A percentile compares a stretch with the other conserved stretches of the same genome.
phyloP scores from a whole-genome alignment of 1,140 invertebrate genomes.

The Drosophila malerkotliana region DNA sequence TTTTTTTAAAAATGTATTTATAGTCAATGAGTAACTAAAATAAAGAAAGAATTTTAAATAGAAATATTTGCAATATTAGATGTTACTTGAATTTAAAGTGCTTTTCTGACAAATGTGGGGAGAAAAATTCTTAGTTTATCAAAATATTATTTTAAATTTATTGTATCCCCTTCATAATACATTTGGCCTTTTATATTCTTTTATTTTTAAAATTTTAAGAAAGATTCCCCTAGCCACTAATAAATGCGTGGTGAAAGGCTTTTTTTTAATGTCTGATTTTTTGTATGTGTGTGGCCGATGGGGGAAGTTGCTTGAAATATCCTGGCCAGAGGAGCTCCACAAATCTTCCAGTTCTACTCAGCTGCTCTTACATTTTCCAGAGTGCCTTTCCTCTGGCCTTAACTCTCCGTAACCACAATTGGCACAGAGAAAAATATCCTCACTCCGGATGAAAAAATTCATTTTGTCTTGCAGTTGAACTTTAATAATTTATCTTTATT shows the following conservation, averaged over 20 bases:
- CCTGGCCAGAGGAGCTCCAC: constrained; percentile 49
- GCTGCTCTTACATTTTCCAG: too few species aligned
- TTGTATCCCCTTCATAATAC: not conserved
- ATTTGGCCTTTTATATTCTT: not conserved
- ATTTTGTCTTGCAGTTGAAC: not conserved
- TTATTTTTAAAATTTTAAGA: too few species aligned
- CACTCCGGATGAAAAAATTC: not conserved
- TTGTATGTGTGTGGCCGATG: constrained; percentile 18
- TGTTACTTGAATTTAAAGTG: too few species aligned
- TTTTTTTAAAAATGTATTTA: not conserved
- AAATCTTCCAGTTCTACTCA: constrained; percentile 30
- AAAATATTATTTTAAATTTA: not conserved
- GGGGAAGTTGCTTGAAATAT: constrained; percentile 49
- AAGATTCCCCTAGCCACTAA: not conserved
- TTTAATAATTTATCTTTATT: not conserved
- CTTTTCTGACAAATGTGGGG: too few species aligned
- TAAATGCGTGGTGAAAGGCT: constrained; percentile 49
- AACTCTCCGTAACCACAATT: not conserved
- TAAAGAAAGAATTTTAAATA: not conserved
- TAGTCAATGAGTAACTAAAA: not conserved
- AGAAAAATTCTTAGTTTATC: too few species aligned
- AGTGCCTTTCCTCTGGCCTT: not conserved
- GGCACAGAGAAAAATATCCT: not conserved
- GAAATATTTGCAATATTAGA: too few species aligned
- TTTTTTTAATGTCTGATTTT: not conserved